Conservation (phyloP, 2,888 invertebrate genomes). For the Erannis defoliaria region DNA sequence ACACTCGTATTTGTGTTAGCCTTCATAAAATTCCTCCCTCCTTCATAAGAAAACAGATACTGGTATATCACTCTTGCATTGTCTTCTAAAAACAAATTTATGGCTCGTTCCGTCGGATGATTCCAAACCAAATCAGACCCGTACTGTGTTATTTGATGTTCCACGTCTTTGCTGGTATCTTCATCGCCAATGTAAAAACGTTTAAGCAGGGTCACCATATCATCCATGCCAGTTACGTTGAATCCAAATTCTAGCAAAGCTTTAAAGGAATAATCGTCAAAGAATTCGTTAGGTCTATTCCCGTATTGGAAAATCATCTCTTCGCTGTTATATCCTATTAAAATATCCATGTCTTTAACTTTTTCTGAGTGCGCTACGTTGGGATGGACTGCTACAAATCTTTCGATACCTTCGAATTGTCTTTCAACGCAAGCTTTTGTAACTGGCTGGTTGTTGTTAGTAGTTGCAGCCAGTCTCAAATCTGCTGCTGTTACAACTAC, state of each 20-base stretch:
- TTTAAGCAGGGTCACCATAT: background rate
- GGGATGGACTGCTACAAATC: conserved; percentile 37
- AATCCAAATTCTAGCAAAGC: conserved; percentile 16
- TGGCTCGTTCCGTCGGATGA: conserved; percentile 50
- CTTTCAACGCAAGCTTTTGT: conserved; percentile 41
- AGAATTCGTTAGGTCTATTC: conserved; percentile 32
- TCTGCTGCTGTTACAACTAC: conserved; percentile 21
- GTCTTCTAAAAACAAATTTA: conserved; percentile 47
- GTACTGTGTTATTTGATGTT: conserved; percentile 45
- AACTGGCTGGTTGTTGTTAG: conserved; percentile 33
- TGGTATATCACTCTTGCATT: conserved; percentile 48
- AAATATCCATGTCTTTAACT: conserved; percentile 29
- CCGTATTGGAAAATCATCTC: conserved; percentile 43
- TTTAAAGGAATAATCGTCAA: conserved; percentile 7
- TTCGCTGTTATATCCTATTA: conserved; percentile 41
- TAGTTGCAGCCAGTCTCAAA: conserved; percentile 16
- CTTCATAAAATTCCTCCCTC: conserved; percentile 53
- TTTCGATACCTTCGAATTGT: conserved; percentile 31
- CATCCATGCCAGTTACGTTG: conserved; percentile 12
- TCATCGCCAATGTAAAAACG: conserved; percentile 24
- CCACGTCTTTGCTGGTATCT: background rate
- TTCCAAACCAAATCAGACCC: conserved; percentile 51
- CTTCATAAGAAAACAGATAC: conserved; percentile 58
- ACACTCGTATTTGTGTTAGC: conserved; percentile 40
- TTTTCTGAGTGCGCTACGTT: conserved; percentile 40